Evolutionary conservation across 2,888 invertebrate genomes (phyloP), one percentile per base, ranked within the genome.

Genomic region (Tetranychus piercei): DNA sequence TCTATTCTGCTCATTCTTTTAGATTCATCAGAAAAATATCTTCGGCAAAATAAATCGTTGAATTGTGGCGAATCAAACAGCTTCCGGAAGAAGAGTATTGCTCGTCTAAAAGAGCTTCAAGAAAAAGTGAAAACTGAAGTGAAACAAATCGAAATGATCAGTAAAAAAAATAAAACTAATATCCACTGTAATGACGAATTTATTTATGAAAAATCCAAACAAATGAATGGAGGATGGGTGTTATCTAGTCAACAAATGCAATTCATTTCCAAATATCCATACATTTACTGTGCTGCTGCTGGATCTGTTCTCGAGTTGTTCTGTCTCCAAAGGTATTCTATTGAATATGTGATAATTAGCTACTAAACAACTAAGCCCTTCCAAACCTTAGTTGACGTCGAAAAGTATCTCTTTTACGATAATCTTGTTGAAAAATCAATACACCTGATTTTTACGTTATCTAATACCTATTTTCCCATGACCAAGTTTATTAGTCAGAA

Each of bases 241-340:
- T 74, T 78, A 44, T 71, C 73, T 7, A 76, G 75, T 20, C 76
- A 77, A 67, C 78, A 78, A 44, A 78, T 78, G 75, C 76, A 77
- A 73, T 75, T 74, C 71, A 73, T 78, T 44, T 75, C 71, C 20
- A 77, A 76, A 74, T 76, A 75, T 44, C 76, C 77, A 9, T 78
- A 78, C 67, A 73, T 72, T 8, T 78, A 78, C 64, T 76, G 78
- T 77, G 78, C 78, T n/a, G 76, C 76, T 89, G 82, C 87, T 96
- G 81, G 94, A 96, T 84, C 90, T 90, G 73, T 97, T 92, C 89
- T 99, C 99, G 99, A 89, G 92, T 83, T 94, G 92, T 91, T 87
- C 96, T 78, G 92, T 93, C 67, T 69, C 69, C 69, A 69, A 69
- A 69, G 69, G 69, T 69, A 69, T 69, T 2, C 22, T 11, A 22